Conservation (phyloP, 2,888 invertebrate species). For the Drosophila diplacantha region DNA sequence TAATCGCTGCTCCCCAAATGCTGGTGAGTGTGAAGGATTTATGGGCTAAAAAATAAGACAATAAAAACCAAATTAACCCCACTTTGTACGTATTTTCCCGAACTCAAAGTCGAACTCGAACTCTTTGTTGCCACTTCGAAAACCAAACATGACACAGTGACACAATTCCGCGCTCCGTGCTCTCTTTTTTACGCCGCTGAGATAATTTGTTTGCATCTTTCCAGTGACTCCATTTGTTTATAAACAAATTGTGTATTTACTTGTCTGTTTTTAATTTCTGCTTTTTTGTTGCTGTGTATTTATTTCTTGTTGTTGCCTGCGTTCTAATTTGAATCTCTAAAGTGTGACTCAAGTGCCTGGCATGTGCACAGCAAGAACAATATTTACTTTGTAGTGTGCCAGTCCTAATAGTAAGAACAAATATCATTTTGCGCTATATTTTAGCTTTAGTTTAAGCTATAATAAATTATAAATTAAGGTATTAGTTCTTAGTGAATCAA, state of each 20-base stretch:
- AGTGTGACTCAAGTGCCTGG: conserved; percentile 45
- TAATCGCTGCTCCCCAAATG: neutral
- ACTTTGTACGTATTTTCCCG: conserved; percentile 4
- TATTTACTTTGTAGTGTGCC: neutral
- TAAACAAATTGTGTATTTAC: conserved; percentile 11
- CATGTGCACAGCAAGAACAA: conserved; percentile 9
- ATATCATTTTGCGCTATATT: neutral
- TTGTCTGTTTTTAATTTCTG: neutral
- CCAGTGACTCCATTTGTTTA: conserved; percentile 9
- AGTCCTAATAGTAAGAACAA: neutral
- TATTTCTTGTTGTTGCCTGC: conserved; percentile 5
- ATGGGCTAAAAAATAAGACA: neutral
- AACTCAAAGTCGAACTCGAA: neutral
- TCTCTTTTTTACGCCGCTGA: conserved; percentile 1
- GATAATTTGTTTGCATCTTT: conserved; percentile 28
- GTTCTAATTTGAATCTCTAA: conserved; percentile 39
- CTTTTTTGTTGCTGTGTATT: neutral
- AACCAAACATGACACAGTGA: conserved; percentile 55
- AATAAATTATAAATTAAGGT: too few relatives aligned
- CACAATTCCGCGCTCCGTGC: conserved; percentile 40
- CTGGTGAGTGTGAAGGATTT: conserved; percentile 20
- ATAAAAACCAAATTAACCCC: conserved; percentile 8
- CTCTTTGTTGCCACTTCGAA: conserved; percentile 20
- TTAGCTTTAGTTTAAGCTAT: too few relatives aligned
- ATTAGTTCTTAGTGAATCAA: too few relatives aligned